phyloP scores from a whole-genome alignment of 2,797 vertebrate genomes.

The Oryzias dopingdopingensis region DNA sequence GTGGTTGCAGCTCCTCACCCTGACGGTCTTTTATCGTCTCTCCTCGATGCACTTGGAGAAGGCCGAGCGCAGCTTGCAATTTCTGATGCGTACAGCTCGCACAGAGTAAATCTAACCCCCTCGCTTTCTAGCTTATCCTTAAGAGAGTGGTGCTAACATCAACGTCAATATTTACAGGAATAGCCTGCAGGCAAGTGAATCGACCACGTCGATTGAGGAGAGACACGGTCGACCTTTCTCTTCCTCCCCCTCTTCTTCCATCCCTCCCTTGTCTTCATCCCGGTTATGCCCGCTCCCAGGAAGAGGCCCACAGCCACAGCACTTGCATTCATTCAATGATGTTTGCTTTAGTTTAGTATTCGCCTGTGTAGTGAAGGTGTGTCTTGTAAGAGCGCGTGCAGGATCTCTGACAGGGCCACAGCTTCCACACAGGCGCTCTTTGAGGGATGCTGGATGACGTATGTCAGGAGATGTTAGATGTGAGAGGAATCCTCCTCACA shows the following conservation, averaged over 20 bases:
- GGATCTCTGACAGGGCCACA: slow-evolving; percentile 27
- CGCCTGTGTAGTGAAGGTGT: slow-evolving; percentile 25
- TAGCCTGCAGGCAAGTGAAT: slow-evolving; percentile 70
- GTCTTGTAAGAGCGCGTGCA: slow-evolving; percentile 1
- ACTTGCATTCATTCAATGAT: slow-evolving; percentile 34
- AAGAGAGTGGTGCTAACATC: slow-evolving; percentile 75
- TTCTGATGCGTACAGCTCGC: slow-evolving; percentile 58
- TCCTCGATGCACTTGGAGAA: slow-evolving; percentile 31
- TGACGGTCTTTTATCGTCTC: slow-evolving; percentile 50
- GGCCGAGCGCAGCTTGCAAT: slow-evolving; percentile 46
- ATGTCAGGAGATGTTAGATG: slow-evolving; percentile 75
- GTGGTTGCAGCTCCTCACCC: slow-evolving; percentile 52
- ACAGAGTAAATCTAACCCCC: slow-evolving; percentile 61
- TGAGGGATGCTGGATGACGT: slow-evolving; percentile 71
- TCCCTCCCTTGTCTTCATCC: slow-evolving; percentile 52
- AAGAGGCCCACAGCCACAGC: slow-evolving; percentile 41
- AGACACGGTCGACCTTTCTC: slow-evolving; percentile 60
- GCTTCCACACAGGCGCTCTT: slow-evolving; percentile 58
- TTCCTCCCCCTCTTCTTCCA: slow-evolving; percentile 5
- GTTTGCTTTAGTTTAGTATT: slow-evolving; percentile 47
- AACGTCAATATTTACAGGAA: slow-evolving; percentile 78
- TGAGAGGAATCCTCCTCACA: slow-evolving; percentile 52
- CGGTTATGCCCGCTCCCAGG: slow-evolving; percentile 40
- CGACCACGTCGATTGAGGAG: slow-evolving; percentile 67
- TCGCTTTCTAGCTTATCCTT: slow-evolving; percentile 70